phyloP scores from a whole-genome alignment of 2,797 vertebrate genomes.

The Galagoides demidoff region DNA sequence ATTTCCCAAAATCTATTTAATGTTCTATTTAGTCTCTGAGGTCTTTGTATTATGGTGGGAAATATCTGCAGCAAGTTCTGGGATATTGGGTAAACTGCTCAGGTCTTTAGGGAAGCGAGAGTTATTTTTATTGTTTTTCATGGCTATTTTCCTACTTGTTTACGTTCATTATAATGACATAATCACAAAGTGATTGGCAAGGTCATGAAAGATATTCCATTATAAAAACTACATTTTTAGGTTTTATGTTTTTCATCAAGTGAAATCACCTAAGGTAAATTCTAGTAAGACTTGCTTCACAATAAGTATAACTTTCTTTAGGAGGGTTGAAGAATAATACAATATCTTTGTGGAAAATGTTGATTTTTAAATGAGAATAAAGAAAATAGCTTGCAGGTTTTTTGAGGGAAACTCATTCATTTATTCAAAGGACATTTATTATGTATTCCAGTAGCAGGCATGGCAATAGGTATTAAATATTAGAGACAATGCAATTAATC shows the following conservation, averaged over 20 bases:
- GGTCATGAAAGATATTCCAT: conserved; percentile 52
- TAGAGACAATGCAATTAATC: background rate
- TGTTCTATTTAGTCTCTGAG: conserved; percentile 61
- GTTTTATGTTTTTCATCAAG: conserved; percentile 50
- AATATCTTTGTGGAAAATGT: conserved; percentile 23
- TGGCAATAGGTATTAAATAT: background rate
- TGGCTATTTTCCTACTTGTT: conserved; percentile 60
- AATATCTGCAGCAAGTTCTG: conserved; percentile 17
- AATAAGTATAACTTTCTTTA: conserved; percentile 3
- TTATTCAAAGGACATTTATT: background rate
- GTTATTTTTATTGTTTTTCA: conserved; percentile 56
- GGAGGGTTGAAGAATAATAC: background rate
- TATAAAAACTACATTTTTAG: conserved; percentile 62
- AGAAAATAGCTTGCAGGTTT: background rate
- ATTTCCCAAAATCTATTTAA: conserved; percentile 55
- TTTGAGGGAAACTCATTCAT: background rate
- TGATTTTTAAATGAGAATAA: conserved; percentile 12
- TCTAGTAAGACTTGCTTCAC: background rate
- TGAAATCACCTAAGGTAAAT: conserved; percentile 64
- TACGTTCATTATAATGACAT: conserved; percentile 53
- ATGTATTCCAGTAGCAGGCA: background rate
- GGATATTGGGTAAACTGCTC: background rate
- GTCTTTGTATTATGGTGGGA: conserved; percentile 37
- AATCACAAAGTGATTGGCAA: conserved; percentile 30
- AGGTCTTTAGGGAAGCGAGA: conserved; percentile 52